Conservation (phyloP, 2,113 vertebrate genomes). For the Chunga burmeisteri region DNA sequence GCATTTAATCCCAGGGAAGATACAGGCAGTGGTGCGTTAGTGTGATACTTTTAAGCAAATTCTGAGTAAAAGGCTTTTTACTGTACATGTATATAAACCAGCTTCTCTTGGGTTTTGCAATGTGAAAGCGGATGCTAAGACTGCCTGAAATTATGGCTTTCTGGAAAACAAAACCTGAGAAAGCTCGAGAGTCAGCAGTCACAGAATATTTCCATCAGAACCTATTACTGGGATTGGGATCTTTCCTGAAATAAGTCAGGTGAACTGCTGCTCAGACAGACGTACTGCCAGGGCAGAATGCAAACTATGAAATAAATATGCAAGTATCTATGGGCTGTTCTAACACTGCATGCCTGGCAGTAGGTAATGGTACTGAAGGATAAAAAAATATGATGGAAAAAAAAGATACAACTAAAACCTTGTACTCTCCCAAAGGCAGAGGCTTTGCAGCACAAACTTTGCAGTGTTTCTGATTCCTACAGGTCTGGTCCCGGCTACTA, state of each 20-base stretch:
- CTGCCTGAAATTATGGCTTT: not conserved
- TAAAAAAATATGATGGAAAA: not conserved
- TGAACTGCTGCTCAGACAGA: not conserved
- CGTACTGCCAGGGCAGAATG: constrained; percentile 44
- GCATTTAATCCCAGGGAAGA: not conserved
- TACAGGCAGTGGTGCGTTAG: not conserved
- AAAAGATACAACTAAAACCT: not conserved
- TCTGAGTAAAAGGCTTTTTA: not conserved
- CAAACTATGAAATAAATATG: constrained; percentile 53
- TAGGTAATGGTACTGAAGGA: not conserved
- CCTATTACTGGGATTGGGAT: not conserved
- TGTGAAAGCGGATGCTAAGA: not conserved
- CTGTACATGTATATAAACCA: not conserved
- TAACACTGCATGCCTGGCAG: not conserved
- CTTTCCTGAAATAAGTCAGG: not conserved
- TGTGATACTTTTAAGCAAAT: not conserved
- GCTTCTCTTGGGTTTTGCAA: not conserved
- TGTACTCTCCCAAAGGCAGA: not conserved
- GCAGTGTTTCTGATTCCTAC: not conserved
- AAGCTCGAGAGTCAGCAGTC: not conserved
- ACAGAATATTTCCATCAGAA: not conserved
- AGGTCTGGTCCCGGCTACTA: not conserved
- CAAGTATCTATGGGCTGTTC: not conserved
- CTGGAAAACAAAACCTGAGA: not conserved
- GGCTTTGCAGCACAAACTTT: not conserved